phyloP scores from a whole-genome alignment of 1,140 invertebrate genomes.

The Platyscapa corneri region DNA sequence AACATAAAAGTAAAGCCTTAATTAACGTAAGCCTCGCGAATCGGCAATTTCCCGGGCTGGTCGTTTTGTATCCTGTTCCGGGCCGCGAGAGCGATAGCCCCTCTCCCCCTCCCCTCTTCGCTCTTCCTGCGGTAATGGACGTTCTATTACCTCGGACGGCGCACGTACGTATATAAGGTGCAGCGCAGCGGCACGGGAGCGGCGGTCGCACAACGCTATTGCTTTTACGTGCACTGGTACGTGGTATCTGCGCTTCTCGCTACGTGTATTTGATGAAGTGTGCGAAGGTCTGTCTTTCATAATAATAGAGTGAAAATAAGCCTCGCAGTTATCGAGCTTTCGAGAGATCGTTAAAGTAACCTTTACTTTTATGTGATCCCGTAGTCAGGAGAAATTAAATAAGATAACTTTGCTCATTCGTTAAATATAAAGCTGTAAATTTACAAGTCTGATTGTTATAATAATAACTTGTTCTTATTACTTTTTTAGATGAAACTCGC shows the following conservation, averaged over 20 bases:
- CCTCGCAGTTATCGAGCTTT: not conserved
- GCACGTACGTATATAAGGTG: not conserved
- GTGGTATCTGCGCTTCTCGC: not conserved
- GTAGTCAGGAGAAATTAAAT: not conserved
- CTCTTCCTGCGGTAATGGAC: conserved; percentile 21
- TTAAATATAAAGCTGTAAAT: not conserved
- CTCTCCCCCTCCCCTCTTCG: not conserved
- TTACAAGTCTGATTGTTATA: no score
- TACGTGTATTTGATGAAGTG: not conserved
- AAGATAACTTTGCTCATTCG: not conserved
- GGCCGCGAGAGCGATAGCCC: not conserved
- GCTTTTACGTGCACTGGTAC: conserved; percentile 21
- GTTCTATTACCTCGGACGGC: conserved; percentile 28
- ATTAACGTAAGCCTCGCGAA: conserved; percentile 42
- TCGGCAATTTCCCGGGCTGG: conserved; percentile 40
- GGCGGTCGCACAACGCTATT: not conserved
- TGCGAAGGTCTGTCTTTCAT: not conserved
- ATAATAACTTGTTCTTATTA: no score
- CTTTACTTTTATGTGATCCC: not conserved
- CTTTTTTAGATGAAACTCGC: no score
- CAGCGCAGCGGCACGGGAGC: no score
- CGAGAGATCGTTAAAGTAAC: not conserved
- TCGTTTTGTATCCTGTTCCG: conserved; percentile 39
- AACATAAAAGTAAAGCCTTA: conserved; percentile 36
- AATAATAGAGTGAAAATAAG: not conserved